Evolutionary conservation across 2,888 invertebrate species (phyloP), one percentile per base, ranked within the genome.

Genomic region (Eremobia ochroleuca): DNA sequence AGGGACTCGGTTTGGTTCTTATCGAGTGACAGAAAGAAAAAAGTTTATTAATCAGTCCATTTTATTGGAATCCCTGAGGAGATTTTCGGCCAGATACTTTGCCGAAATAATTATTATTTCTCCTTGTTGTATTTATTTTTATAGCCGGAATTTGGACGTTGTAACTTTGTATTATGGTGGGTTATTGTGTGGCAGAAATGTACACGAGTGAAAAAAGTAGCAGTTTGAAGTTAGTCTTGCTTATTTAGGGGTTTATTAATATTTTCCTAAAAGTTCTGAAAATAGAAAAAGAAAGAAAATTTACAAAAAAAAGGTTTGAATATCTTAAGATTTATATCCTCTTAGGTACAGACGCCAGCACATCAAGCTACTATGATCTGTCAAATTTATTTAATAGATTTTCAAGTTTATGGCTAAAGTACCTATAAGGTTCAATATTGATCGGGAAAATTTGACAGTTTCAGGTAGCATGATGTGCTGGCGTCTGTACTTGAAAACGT

Each of bases 21-120:
- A 85, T 85, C 83, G 70, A 72, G 80, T 81, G 87, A 76, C 77
- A 58, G 55, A 67, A 67, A 68, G 59, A 76, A 70, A 78, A 85
- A 87, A 82, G 67, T 87, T 82, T 81, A 79, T 70, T 87, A 80
- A 85, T 87, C 85, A 73, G 76, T 59, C 61, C 55, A 76, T 85
- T 79, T 85, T 79, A 86, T 72, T 82, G 66, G 76, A 73, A 64
- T 76, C 87, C 71, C 68, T 15, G 8, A 49, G 31, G 87, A 79
- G 37, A 64, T 69, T 81, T 55, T 37, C 31, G 37, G 43, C 40
- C 62, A 66, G 72, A 70, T 76, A 76, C 64, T 67, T 65, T 49
- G 6, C 65, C 34, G 34, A 65, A 87, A 72, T 79, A 77, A 79
- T 81, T 31, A 76, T 79, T 76, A 73, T 77, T 80, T 79, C 37